A percentile compares a stretch with the other conserved stretches of the same genome.
Evolutionary conservation across 2,888 invertebrate species (phyloP).

Genomic region (Phengaris arion): DNA sequence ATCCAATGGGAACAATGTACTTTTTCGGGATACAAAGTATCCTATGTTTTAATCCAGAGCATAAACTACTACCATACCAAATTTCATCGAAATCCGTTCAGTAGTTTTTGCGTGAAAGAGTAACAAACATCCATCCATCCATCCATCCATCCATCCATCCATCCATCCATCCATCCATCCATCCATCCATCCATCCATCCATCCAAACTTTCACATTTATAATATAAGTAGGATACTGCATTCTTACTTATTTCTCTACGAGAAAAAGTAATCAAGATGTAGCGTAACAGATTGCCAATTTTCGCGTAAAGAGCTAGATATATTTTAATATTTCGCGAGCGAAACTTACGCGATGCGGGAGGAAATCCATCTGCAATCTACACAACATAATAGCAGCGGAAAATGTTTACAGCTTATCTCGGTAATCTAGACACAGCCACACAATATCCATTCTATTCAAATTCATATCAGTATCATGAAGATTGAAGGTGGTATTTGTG

Average conservation of each 20-base stretch:
- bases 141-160: no score
- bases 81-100: no score
- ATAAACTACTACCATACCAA: no score
- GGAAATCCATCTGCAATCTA: background rate
- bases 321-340: slow-evolving; percentile 9
- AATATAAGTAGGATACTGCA: background rate
- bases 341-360: background rate
- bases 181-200: no score
- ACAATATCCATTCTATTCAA: slow-evolving; percentile 20
- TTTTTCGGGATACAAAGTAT: no score
- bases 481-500: background rate
- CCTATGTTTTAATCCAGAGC: no score
- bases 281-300: slow-evolving; percentile 18
- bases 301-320: background rate
- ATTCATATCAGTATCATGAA: background rate
- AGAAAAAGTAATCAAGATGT: background rate
- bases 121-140: no score
- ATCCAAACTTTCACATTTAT: no score
- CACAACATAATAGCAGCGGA: background rate
- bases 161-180: no score
- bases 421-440: slow-evolving; percentile 1
- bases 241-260: background rate
- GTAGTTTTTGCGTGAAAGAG: no score
- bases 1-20: no score
- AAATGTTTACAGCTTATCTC: slow-evolving; percentile 13